Conservation (phyloP, 2,113 vertebrate species). For the Phoxinus phoxinus region DNA sequence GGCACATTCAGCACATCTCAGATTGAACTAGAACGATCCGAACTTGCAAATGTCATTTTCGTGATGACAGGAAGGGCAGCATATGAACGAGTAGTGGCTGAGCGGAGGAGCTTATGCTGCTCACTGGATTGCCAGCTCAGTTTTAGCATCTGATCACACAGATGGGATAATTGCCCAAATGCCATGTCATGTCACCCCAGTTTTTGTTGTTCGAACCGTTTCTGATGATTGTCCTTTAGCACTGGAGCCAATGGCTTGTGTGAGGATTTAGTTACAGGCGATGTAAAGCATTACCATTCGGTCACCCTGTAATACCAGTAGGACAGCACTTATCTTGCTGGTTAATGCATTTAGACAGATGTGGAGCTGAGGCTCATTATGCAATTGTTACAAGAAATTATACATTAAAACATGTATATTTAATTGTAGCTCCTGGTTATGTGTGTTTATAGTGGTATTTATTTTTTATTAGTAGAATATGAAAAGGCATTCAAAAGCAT, state of each 20-base stretch:
- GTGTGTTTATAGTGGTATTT: neutral
- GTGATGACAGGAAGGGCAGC: neutral
- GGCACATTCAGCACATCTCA: neutral
- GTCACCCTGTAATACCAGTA: neutral
- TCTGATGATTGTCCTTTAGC: conserved; percentile 13
- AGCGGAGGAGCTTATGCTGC: neutral
- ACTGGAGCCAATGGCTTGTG: neutral
- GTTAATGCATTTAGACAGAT: neutral
- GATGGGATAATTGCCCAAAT: conserved; percentile 16
- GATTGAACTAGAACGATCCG: neutral
- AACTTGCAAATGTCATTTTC: neutral
- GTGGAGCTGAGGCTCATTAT: neutral
- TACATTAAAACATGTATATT: neutral
- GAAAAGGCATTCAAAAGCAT: neutral
- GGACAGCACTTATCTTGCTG: neutral
- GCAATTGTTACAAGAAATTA: neutral
- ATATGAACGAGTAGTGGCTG: neutral
- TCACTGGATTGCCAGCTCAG: neutral
- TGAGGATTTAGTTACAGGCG: conserved; percentile 3
- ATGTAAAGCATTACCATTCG: neutral
- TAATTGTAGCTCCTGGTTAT: neutral
- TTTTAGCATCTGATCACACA: conserved; percentile 26
- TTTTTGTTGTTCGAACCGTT: conserved; percentile 40
- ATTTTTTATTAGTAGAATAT: neutral
- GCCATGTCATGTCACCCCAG: neutral